These are phyloP conservation scores for Dolichotis patagonum DNA, from an alignment of 2,113 vertebrate species.

Conservation along the genomic window DNA sequence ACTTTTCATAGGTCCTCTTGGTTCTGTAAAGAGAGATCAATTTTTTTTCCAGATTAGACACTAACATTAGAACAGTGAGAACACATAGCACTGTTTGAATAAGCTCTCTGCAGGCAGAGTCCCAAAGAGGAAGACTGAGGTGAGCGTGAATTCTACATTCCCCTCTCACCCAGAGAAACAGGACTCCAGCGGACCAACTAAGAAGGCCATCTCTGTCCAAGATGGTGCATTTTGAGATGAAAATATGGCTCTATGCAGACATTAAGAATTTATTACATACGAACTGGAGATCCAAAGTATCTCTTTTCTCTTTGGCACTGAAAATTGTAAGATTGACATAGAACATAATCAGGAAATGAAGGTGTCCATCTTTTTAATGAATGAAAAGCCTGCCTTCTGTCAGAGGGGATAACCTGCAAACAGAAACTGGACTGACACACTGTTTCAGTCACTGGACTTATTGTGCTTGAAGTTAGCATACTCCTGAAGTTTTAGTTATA, in stretches of 20 bases:
- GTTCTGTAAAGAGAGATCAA: not conserved
- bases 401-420: not conserved
- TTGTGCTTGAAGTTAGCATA: not conserved
- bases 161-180: not conserved
- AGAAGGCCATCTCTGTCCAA: not conserved
- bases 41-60: not conserved
- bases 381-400: not conserved
- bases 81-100: not conserved
- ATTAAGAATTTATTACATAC: not conserved
- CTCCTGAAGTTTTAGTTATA: not conserved
- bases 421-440: not conserved
- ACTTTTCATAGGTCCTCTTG: not conserved
- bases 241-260: not conserved
- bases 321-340: constrained; percentile 6
- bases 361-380: constrained; percentile 3
- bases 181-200: accelerated
- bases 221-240: not conserved
- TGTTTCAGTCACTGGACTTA: not conserved
- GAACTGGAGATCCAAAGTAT: not conserved
- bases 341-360: not conserved
- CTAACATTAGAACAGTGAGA: not conserved
- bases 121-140: not conserved
- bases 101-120: not conserved
- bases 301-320: not conserved
- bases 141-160: not conserved